A percentile compares a stretch with the other conserved stretches of the same genome.
Conservation (phyloP, 2,113 vertebrate species). For the Stictonetta naevosa region DNA sequence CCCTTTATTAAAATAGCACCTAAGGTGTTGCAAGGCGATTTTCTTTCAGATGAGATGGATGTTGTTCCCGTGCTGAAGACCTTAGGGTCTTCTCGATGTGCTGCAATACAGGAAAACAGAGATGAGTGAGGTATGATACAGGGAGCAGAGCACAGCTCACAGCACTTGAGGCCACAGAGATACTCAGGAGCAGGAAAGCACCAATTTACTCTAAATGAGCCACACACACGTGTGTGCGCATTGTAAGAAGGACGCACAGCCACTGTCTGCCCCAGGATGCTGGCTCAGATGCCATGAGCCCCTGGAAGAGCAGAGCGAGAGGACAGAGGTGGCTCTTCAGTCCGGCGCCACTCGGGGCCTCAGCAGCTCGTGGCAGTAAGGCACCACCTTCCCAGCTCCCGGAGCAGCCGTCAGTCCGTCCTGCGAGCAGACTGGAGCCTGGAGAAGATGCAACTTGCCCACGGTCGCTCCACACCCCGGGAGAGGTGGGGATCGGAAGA, state of each 20-base stretch:
- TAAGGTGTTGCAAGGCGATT: not conserved
- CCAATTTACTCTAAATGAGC: too few relatives aligned
- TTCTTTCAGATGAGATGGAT: not conserved
- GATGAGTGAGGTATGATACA: not conserved
- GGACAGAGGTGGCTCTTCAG: not conserved
- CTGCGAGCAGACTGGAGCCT: not conserved
- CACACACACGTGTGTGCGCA: not conserved
- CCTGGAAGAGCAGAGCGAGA: not conserved
- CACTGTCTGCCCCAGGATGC: too few relatives aligned
- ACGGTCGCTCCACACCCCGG: fast-evolving
- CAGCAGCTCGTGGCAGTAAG: not conserved
- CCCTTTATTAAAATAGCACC: not conserved
- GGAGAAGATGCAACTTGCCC: not conserved
- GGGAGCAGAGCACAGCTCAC: not conserved
- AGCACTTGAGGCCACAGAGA: fast-evolving
- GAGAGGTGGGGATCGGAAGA: fast-evolving
- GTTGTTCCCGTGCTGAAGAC: not conserved
- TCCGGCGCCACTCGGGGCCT: not conserved
- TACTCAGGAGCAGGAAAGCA: not conserved
- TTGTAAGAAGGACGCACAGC: not conserved
- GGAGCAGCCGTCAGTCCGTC: fast-evolving
- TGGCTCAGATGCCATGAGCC: not conserved
- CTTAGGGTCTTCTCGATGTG: not conserved
- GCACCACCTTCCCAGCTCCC: not conserved
- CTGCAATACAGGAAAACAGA: not conserved